Evolutionary conservation across 2,888 invertebrate species (phyloP), one percentile per base, ranked within the genome.

Genomic region (Volucella inflata): DNA sequence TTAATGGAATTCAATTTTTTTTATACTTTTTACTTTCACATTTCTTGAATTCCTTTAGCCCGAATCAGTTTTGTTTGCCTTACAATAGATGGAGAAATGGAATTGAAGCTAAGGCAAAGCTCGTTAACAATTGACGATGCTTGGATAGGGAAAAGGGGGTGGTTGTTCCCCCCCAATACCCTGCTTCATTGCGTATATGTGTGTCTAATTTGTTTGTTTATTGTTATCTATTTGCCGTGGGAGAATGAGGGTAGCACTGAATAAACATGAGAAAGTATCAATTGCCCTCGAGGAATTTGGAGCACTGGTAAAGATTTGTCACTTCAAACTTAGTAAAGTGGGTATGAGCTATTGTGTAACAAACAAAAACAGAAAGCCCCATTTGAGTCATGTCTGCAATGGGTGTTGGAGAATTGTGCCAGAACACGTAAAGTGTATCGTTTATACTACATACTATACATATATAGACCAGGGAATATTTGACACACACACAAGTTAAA

Each of bases 121-220:
- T 78, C 78, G 83, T 83, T 83, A 74, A 74, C 78, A 83, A 83
- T 79, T n/a, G 74, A 77, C 59, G 57, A 75, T 82, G 59, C 71
- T 60, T 77, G n/a, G 11, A 30, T 6, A 30, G 30, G 6, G 30
- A 6, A 6, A 6, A 30, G 4, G 4, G 30, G 6, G 4, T 4
- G 6, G 30, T 6, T 30, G 0, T 6, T 1, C 30, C 21, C 1
- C 21, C 2, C 30, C 30, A 30, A 30, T 30, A 0, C 53, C 9
- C 60, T 59, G 51, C 74, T 75, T 72, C 68, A 64, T 48, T 75
- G 70, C 79, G 80, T 84, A 16, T 75, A 71, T 75, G 80, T 70
- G 75, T 75, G 75, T 84, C 80, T 84, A 84, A 80, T 84, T 84
- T 80, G 60, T 84, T 60, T 70, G 70, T 80, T 84, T 80, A 80